Conservation (phyloP, 2,113 vertebrate species). For the Nerophis ophidion region DNA sequence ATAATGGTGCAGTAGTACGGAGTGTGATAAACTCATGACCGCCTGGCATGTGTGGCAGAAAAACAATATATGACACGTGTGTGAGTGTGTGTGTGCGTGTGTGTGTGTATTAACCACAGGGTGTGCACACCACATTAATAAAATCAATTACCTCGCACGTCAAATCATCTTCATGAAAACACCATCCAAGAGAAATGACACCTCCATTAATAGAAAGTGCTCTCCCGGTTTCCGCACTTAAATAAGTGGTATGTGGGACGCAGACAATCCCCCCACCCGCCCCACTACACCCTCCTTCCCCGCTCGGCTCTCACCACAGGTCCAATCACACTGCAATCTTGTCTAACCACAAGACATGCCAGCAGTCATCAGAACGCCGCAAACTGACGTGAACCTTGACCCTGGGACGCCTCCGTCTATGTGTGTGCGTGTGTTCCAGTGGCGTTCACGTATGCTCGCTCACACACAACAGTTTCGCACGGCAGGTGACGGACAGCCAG, state of each 20-base stretch:
- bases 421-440: constrained; percentile 22
- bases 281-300: constrained; percentile 1
- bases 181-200: constrained; percentile 40
- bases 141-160: constrained; percentile 22
- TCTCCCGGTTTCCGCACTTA: constrained; percentile 24
- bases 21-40: neutral
- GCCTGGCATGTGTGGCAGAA: neutral
- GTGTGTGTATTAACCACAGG: constrained; percentile 8
- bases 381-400: constrained; percentile 59
- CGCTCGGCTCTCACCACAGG: constrained; percentile 20
- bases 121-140: constrained; percentile 12
- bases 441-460: neutral
- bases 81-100: neutral
- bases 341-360: constrained; percentile 39
- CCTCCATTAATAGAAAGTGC: constrained; percentile 53
- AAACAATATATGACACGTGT: constrained; percentile 14
- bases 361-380: constrained; percentile 52
- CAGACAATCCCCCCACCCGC: neutral
- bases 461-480: constrained; percentile 9
- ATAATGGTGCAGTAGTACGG: constrained; percentile 12
- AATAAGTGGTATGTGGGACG: constrained; percentile 10
- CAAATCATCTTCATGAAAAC: constrained; percentile 47
- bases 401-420: constrained; percentile 43
- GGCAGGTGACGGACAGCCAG: constrained; percentile 57
- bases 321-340: constrained; percentile 40